These are phyloP conservation scores for Muraenolepis orangiensis DNA, from an alignment of 2,797 vertebrate genomes.

Conservation along the genomic window DNA sequence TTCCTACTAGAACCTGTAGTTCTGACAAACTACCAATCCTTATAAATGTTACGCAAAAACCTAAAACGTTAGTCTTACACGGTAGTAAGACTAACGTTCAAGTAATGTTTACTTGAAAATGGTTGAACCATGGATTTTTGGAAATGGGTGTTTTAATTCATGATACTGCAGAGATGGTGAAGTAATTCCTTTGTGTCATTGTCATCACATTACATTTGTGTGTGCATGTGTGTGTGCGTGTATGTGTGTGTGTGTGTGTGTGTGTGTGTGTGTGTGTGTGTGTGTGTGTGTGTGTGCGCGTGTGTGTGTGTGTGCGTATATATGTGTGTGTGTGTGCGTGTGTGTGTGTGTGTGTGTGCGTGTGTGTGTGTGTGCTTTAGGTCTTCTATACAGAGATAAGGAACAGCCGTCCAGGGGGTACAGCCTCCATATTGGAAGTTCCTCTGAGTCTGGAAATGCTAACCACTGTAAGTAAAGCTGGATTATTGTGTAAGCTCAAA, in stretches of 20 bases:
- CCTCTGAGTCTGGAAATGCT: slow-evolving; percentile 79
- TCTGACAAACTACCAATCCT: not conserved
- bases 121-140: not conserved
- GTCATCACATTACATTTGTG: not conserved
- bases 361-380: slow-evolving; percentile 55
- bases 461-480: slow-evolving; percentile 75
- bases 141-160: not conserved
- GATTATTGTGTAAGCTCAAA: not conserved
- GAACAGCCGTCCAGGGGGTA: slow-evolving; percentile 63
- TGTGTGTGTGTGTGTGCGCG: not conserved
- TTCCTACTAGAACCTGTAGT: too few species aligned
- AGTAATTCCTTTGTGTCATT: not conserved
- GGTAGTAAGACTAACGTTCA: too few species aligned
- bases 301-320: not conserved
- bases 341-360: slow-evolving; percentile 5
- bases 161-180: not conserved
- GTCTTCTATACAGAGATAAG: slow-evolving; percentile 87
- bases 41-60: not conserved
- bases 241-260: not conserved
- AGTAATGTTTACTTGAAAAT: too few species aligned
- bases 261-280: too few species aligned
- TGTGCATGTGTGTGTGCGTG: not conserved
- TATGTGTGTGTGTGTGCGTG: not conserved
- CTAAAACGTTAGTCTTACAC: too few species aligned
- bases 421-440: slow-evolving; percentile 73